Percentiles rank a stretch among this genome's conserved stretches.
phyloP scores from a whole-genome alignment of 2,797 vertebrate genomes.

The Glossophaga mutica region DNA sequence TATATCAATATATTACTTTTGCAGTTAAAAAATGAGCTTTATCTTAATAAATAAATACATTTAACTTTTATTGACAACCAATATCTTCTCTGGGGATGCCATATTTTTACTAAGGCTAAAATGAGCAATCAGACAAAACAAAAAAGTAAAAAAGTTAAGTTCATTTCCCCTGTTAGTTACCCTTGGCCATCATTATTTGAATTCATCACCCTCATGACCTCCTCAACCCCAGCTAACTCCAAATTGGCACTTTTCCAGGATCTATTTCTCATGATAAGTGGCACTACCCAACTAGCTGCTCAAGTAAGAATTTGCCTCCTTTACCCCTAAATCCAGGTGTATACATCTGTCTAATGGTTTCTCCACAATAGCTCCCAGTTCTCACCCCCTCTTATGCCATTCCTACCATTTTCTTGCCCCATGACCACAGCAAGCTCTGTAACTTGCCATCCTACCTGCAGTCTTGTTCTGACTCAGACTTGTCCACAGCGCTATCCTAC shows the following conservation, averaged over 20 bases:
- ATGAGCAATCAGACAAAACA: not conserved
- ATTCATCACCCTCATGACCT: not conserved
- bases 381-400: not conserved
- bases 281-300: not conserved
- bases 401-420: not conserved
- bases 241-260: not conserved
- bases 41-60: conserved; percentile 14
- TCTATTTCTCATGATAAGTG: not conserved
- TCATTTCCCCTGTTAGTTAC: not conserved
- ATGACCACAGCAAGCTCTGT: not conserved
- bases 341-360: not conserved
- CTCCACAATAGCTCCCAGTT: not conserved
- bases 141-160: not conserved
- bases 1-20: not conserved
- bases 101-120: not conserved
- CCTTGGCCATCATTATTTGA: not conserved
- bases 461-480: not conserved
- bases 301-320: not conserved
- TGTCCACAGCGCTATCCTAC: not conserved
- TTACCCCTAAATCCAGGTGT: not conserved
- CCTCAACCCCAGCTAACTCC: not conserved
- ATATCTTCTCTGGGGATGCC: not conserved
- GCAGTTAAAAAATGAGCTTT: not conserved
- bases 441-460: not conserved
- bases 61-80: not conserved